Percentiles rank a stretch among this genome's conserved stretches.
Conservation (phyloP, 1,140 invertebrate genomes). For the Drosophila quadrilineata region DNA sequence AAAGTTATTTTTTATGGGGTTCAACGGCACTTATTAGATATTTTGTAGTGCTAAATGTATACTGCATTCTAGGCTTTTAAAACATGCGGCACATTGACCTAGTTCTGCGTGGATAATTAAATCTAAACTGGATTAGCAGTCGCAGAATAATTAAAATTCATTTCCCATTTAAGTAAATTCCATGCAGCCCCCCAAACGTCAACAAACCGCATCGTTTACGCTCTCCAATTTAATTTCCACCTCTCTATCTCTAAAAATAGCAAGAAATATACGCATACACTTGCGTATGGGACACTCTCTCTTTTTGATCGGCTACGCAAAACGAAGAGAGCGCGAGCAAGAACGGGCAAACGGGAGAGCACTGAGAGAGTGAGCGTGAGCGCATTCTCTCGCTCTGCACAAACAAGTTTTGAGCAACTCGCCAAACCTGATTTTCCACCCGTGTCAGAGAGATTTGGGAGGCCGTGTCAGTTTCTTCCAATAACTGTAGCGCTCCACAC, state of each 20-base stretch:
- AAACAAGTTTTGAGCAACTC: slow-evolving; percentile 40
- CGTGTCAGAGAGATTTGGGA: slow-evolving; percentile 29
- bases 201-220: not conserved
- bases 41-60: too few relatives aligned
- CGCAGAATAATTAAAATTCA: slow-evolving; percentile 20
- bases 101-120: not conserved
- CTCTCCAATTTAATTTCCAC: not conserved
- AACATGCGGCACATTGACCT: slow-evolving; percentile 4
- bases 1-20: too few relatives aligned
- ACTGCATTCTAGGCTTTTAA: too few relatives aligned
- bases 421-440: slow-evolving; percentile 51
- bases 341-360: not conserved
- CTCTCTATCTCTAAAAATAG: slow-evolving; percentile 33
- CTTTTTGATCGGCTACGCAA: slow-evolving; percentile 4
- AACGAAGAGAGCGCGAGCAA: not conserved
- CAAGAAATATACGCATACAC: slow-evolving; percentile 4
- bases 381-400: slow-evolving; percentile 28
- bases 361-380: not conserved
- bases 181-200: not conserved
- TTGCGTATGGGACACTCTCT: not conserved
- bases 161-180: slow-evolving; percentile 20
- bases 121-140: slow-evolving; percentile 2
- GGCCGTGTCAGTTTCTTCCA: slow-evolving; percentile 28
- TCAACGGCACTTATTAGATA: too few relatives aligned
- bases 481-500: slow-evolving; percentile 32